These are phyloP conservation scores for Oreochromis grahami DNA, from an alignment of 2,797 vertebrate species.

Conservation along the genomic window DNA sequence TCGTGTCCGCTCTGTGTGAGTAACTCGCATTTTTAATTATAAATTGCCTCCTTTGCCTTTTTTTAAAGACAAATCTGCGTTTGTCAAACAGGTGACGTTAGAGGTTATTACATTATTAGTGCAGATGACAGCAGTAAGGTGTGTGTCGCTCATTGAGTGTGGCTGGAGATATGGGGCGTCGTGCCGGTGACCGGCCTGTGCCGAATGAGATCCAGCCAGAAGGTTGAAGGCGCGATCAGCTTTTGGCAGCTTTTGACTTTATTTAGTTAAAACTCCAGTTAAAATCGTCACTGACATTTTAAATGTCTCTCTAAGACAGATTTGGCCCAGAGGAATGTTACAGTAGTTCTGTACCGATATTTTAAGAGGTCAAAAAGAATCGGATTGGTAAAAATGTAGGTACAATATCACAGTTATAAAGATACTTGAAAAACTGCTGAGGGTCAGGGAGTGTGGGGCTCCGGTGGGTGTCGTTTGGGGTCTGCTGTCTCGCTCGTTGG, in stretches of 20 bases:
- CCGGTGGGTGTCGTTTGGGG: neutral
- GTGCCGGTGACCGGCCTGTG: neutral
- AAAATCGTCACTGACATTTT: accelerated
- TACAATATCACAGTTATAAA: neutral
- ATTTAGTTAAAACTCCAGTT: accelerated
- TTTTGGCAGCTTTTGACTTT: neutral
- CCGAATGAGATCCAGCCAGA: neutral
- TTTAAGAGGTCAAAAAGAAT: neutral
- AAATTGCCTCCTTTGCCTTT: neutral
- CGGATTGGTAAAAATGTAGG: accelerated
- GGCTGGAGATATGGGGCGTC: too few species aligned
- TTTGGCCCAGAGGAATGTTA: neutral
- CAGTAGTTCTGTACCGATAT: accelerated
- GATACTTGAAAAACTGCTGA: neutral
- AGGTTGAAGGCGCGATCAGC: neutral
- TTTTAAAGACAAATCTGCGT: accelerated
- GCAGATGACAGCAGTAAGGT: neutral
- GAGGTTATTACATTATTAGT: neutral
- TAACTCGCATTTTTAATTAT: accelerated
- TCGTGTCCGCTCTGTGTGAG: neutral
- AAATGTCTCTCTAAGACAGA: accelerated
- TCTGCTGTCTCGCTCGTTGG: neutral
- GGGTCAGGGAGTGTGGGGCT: neutral
- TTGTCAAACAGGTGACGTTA: neutral
- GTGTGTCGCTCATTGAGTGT: neutral